A percentile compares a stretch with the other conserved stretches of the same genome.
phyloP scores from a whole-genome alignment of 2,113 vertebrate species.

The Candoia aspera region DNA sequence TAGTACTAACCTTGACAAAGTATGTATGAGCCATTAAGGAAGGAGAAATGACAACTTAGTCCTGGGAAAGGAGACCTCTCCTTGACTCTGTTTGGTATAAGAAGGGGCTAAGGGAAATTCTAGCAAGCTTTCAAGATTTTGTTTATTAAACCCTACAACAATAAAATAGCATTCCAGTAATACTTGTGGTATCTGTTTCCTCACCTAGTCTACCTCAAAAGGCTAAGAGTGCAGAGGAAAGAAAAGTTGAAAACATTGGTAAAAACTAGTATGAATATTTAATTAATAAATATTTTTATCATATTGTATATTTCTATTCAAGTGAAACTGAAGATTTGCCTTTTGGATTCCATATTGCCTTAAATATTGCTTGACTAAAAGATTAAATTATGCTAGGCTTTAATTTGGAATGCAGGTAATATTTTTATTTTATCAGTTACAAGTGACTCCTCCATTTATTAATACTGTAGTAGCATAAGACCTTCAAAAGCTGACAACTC shows the following conservation, averaged over 20 bases:
- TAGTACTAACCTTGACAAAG: neutral
- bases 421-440: slow-evolving; percentile 63
- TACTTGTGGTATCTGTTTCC: neutral
- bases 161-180: neutral
- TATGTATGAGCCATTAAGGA: neutral
- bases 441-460: slow-evolving; percentile 63
- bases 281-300: slow-evolving; percentile 2
- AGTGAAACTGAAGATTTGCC: neutral
- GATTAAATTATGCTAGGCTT: slow-evolving; percentile 58
- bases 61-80: neutral
- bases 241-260: neutral
- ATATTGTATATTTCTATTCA: slow-evolving; percentile 12
- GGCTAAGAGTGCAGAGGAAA: neutral
- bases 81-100: neutral
- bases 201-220: neutral
- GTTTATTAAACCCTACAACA: neutral
- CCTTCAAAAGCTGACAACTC: slow-evolving; percentile 73
- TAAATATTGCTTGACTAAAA: slow-evolving; percentile 59
- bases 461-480: slow-evolving; percentile 69
- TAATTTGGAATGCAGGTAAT: slow-evolving; percentile 68
- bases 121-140: neutral
- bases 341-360: neutral
- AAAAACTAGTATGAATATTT: neutral
- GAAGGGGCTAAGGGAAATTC: neutral
- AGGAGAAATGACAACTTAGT: neutral